Base-by-base conservation (phyloP, 1,140 invertebrate species). In the Pseudomyrmex sp. region DNA sequence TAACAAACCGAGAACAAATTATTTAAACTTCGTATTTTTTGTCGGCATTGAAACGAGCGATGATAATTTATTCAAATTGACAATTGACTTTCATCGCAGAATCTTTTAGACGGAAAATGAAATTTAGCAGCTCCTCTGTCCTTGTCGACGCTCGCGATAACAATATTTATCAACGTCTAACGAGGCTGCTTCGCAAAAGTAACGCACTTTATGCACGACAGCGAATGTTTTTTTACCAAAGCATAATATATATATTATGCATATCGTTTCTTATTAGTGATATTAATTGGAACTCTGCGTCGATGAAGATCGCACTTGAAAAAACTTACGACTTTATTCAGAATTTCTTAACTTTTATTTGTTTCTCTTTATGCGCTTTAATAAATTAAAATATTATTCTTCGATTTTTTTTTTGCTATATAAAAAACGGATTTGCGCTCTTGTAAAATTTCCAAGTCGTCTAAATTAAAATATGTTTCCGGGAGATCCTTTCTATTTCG, bases 21-120 rank as follows among this genome's bases (percentile, higher is more conserved):
- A 35, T 35, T 35, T 35, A 35, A 35, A 35, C 35, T 35, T 35
- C 5, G 46, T 76, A 61, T 61, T 46, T 65, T 12, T 65, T 48
- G 48, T 23, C 59, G 46, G 13, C 44, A 46, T 75, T 63, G 59
- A 63, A 50, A n/a, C 73, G 20, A 35, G 35, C 35, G 15, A 44
- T 61, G 74, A 76, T 76, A 76, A 76, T 76, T 76, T 59, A 61
- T 23, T 48, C 15, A n/a, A 18, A 54, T 76, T 76, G 18, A 65
- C 63, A 59, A 50, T 46, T 58, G 59, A n/a, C 63, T 56, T 68
- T 18, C 50, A 44, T 56, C 75, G 63, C n/a, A 46, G 63, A 23
- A 54, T 79, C 65, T 79, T 48, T 58, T 52, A 13, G 65, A 52
- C 10, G 76, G 54, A 79, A 70, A 79, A 70, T 79, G 20, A 20